Evolutionary conservation across 2,888 invertebrate genomes (phyloP), one percentile per base, ranked within the genome.

Genomic region (Eledona agricola): DNA sequence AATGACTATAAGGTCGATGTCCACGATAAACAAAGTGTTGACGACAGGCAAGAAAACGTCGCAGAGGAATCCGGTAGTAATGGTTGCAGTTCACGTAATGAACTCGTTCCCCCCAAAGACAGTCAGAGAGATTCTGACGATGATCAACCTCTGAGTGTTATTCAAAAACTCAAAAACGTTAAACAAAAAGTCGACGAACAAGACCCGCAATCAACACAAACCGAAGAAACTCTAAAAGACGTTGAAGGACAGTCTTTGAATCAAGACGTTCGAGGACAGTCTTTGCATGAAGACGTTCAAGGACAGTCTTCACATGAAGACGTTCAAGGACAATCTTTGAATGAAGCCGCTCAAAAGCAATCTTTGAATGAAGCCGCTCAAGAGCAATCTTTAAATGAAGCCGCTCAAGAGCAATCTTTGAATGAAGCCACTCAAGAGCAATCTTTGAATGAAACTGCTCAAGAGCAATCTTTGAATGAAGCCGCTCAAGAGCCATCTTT

Each of bases 211-310:
- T 47, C 25, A 25, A 50, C 50, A 28, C 9, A 23, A 38, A 38
- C 25, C 20, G 4, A 69, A 34, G 62, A 62, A n/a, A 60, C 60
- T 4, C 64, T 64, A 11, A 62, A 62, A 11, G 61, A 61, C 4
- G 64, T 12, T 29, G 31, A 46, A 29, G 11, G 5, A 11, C 15
- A 26, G 5, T 5, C 20, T 6, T 3, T 13, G 32, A 32, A 28
- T 11, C n/a, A 7, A 17, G n/a, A 28, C 9, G 28, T 9, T 7
- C n/a, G n/a, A n/a, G n/a, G n/a, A n/a, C n/a, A n/a, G n/a, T n/a
- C n/a, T n/a, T n/a, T n/a, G n/a, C n/a, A n/a, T n/a, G n/a, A n/a
- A n/a, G n/a, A n/a, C n/a, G n/a, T n/a, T n/a, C n/a, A n/a, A n/a
- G n/a, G n/a, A n/a, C n/a, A n/a, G n/a, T n/a, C n/a, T n/a, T n/a